Evolutionary conservation across 2,888 invertebrate species (phyloP), one percentile per base, ranked within the genome.

Genomic region (Elmis aenea): DNA sequence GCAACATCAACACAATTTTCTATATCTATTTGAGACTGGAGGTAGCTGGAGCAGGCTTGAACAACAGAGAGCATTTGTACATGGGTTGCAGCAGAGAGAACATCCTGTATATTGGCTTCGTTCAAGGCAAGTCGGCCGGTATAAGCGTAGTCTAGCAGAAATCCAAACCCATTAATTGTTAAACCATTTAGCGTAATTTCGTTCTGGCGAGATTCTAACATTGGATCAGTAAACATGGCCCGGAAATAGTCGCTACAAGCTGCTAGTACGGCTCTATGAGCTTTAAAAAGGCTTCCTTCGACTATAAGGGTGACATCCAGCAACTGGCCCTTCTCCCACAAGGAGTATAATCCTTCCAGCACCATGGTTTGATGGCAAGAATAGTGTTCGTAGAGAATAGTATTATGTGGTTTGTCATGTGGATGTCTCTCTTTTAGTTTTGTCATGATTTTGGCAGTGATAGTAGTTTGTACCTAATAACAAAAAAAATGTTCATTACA

Each of bases 171-270:
- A 22, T 73, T 71, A 0, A 81, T 78, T 3, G 78, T 75, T 3
- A 84, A 75, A 2, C 82, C 83, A 34, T 79, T 77, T 16, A 84
- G 60, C 42, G 70, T 70, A 4, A 84, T 80, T 59, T 81, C 78
- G 33, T 73, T 73, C 58, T 79, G 76, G 10, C 72, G 68, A 13
- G 81, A 73, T 61, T 85, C 84, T 42, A 74, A 65, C 75, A 84
- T 79, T 26, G 76, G 78, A 58, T 77, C 79, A 1, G 81, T 81
- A 54, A 85, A 85, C 83, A 84, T 83, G 30, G 83, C 83, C 47
- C 80, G 72, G 63, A 85, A 85, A 53, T 83, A 85, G 54, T 82
- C 82, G 53, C 82, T 82, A 55, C 81, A 81, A 14, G 83, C 79
- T 2, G 84, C 80, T 40, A 84, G 64, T 1, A 84, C 81, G 1